phyloP scores from a whole-genome alignment of 53 echinoderm and acorn worm species.

The Holothuria leucospilota region DNA sequence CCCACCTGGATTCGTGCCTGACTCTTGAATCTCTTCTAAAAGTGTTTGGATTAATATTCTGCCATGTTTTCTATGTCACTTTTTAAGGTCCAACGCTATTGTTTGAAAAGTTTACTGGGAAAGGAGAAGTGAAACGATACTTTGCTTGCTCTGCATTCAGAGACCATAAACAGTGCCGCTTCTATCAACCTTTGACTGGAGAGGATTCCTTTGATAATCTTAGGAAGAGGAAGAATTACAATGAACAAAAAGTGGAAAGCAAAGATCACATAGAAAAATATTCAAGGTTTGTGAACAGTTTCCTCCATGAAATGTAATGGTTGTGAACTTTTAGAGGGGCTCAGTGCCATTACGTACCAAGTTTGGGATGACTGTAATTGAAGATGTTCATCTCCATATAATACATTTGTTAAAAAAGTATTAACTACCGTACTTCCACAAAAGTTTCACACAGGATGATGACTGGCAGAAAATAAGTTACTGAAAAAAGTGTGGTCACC shows the following conservation, averaged over 20 bases:
- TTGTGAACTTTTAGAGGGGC: background rate
- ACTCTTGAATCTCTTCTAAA: too few relatives aligned
- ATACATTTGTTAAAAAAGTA: too few relatives aligned
- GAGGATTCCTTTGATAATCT: background rate
- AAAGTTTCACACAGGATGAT: too few relatives aligned
- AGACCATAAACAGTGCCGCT: constrained; percentile 84
- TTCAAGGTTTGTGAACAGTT: background rate
- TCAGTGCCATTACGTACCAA: background rate
- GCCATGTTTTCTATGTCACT: too few relatives aligned
- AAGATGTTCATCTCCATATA: too few relatives aligned
- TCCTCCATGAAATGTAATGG: too few relatives aligned
- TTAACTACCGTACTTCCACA: too few relatives aligned
- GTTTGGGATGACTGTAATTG: too few relatives aligned
- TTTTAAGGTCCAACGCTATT: constrained; percentile 84
- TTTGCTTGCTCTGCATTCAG: constrained; percentile 95
- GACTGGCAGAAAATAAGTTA: too few relatives aligned
- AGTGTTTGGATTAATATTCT: too few relatives aligned
- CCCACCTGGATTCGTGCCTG: too few relatives aligned
- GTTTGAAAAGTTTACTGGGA: constrained; percentile 74
- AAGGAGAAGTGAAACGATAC: constrained; percentile 51
- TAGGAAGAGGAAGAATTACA: background rate
- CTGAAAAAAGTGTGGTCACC: too few relatives aligned
- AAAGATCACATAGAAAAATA: background rate
- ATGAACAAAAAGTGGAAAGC: background rate
- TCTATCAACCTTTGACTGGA: constrained; percentile 63